These are phyloP conservation scores for Eupithecia pulchellata DNA, from an alignment of 2,888 invertebrate species.

Conservation along the genomic window DNA sequence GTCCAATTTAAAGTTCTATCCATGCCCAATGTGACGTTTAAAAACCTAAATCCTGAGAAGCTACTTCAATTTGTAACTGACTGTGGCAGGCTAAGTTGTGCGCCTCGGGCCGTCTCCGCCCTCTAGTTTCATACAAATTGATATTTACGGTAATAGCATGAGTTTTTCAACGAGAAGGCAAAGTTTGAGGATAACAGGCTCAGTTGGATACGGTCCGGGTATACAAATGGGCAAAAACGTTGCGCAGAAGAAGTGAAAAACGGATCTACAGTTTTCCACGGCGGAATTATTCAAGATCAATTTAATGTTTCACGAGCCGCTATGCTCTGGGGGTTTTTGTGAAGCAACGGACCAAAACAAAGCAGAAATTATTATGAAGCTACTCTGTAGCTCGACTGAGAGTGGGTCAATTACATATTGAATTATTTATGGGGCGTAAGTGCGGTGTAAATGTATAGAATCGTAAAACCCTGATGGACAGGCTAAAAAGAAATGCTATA, in stretches of 20 bases:
- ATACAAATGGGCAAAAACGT: conserved; percentile 78
- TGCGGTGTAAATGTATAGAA: conserved; percentile 43
- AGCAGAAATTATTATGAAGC: conserved; percentile 46
- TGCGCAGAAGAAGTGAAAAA: conserved; percentile 74
- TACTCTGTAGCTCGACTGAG: conserved; percentile 27
- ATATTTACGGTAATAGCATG: conserved; percentile 84
- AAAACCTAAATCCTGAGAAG: conserved; percentile 72
- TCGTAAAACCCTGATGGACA: conserved; percentile 44
- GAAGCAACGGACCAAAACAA: conserved; percentile 46
- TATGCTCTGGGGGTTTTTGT: conserved; percentile 54
- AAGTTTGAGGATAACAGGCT: conserved; percentile 80
- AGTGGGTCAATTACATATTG: conserved; percentile 43
- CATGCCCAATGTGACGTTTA: conserved; percentile 61
- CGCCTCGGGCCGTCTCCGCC: conserved; percentile 68
- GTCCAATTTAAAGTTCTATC: conserved; percentile 65
- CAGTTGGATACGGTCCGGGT: conserved; percentile 72
- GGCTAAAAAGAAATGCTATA: conserved; percentile 44
- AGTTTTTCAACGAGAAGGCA: conserved; percentile 79
- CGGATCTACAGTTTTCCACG: conserved; percentile 68
- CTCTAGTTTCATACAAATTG: conserved; percentile 84
- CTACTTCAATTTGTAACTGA: conserved; percentile 78
- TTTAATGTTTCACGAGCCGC: conserved; percentile 69
- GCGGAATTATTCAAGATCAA: conserved; percentile 72
- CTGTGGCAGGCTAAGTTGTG: conserved; percentile 67
- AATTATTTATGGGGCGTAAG: conserved; percentile 46